phyloP scores from a whole-genome alignment of 2,888 invertebrate species.

The Steromphala cineraria region DNA sequence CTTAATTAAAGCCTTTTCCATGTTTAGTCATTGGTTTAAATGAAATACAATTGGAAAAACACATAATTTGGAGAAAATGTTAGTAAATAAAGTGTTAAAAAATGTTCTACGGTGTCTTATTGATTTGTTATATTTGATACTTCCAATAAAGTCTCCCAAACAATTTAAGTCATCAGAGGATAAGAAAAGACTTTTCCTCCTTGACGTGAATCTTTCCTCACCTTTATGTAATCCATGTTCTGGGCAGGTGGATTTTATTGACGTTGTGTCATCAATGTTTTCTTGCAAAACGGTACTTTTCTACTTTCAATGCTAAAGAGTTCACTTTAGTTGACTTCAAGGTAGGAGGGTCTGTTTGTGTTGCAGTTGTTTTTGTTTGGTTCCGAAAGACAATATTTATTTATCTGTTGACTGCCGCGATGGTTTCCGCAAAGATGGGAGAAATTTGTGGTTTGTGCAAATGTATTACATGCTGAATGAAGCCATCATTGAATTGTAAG shows the following conservation, averaged over 20 bases:
- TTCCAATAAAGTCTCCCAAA: too few species aligned
- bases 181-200: too few species aligned
- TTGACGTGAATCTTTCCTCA: too few species aligned
- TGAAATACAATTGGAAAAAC: too few species aligned
- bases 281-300: background rate
- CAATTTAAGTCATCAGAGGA: too few species aligned
- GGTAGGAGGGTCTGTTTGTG: background rate
- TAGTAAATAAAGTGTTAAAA: too few species aligned
- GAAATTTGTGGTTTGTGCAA: background rate
- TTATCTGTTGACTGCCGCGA: background rate
- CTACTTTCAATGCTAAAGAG: background rate
- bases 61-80: too few species aligned
- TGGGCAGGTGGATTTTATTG: background rate
- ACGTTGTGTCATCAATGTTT: background rate
- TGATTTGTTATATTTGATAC: too few species aligned
- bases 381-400: background rate
- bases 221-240: background rate
- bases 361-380: background rate
- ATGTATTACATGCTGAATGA: background rate
- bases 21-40: too few species aligned
- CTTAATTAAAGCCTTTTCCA: too few species aligned
- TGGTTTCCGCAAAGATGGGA: background rate
- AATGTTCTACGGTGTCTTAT: too few species aligned
- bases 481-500: background rate
- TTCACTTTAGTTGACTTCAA: background rate